A percentile compares a stretch with the other conserved stretches of the same genome.
These are phyloP conservation scores for Neoarius graeffei DNA, from an alignment of 2,113 vertebrate species.

Conservation along the genomic window DNA sequence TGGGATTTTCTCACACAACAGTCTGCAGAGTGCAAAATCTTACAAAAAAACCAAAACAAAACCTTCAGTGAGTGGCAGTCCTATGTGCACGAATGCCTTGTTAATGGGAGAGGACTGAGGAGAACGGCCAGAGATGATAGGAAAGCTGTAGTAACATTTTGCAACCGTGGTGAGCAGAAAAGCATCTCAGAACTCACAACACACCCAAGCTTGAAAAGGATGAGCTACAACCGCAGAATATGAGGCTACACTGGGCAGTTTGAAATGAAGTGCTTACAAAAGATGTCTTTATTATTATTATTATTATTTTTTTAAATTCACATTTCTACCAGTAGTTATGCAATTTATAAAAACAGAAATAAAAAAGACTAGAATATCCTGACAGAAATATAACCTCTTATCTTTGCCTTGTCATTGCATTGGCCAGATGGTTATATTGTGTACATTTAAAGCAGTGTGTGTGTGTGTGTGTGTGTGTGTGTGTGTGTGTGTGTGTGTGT, in stretches of 20 bases:
- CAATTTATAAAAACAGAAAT: not conserved
- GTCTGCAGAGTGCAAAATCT: too few relatives aligned
- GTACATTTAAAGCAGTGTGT: slow-evolving; percentile 9
- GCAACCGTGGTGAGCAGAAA: not conserved
- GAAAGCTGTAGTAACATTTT: not conserved
- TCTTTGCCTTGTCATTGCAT: slow-evolving; percentile 14
- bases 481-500: slow-evolving; percentile 28
- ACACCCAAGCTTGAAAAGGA: too few relatives aligned
- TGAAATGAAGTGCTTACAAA: too few relatives aligned
- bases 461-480: slow-evolving; percentile 2
- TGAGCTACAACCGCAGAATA: too few relatives aligned
- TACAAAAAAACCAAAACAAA: too few relatives aligned
- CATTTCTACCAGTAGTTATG: too few relatives aligned
- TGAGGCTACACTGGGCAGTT: too few relatives aligned
- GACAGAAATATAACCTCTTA: slow-evolving; percentile 10
- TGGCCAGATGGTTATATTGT: slow-evolving; percentile 43
- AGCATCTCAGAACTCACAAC: not conserved
- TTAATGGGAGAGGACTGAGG: not conserved
- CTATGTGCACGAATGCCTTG: not conserved
- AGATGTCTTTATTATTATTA: too few relatives aligned
- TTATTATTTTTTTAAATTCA: too few relatives aligned
- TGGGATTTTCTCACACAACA: not conserved
- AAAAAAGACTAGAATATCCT: not conserved
- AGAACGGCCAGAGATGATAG: not conserved
- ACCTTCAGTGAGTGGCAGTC: too few relatives aligned